A percentile compares a stretch with the other conserved stretches of the same genome.
These are phyloP conservation scores for Beris chalybata DNA, from an alignment of 2,888 invertebrate species.

Conservation along the genomic window DNA sequence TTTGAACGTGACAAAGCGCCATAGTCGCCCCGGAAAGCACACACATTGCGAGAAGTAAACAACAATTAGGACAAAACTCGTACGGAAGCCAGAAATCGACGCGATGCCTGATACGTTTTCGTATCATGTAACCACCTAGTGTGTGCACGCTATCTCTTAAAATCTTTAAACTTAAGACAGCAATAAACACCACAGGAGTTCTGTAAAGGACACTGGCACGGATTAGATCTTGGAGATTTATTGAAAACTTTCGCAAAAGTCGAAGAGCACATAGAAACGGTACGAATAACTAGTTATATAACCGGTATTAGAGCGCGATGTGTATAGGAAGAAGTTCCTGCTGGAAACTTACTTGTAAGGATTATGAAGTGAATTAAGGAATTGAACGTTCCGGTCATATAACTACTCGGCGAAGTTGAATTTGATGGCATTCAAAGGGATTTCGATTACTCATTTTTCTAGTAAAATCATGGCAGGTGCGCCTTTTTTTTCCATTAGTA, in stretches of 20 bases:
- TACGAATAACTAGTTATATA: background rate
- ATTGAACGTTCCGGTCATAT: constrained; percentile 1
- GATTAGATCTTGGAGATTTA: constrained; percentile 4
- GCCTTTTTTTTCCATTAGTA: no score
- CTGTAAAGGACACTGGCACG: constrained; percentile 2
- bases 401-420: no score
- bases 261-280: background rate
- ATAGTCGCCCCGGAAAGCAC: constrained; percentile 31
- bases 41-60: constrained; percentile 32
- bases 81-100: constrained; percentile 18
- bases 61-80: constrained; percentile 31
- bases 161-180: constrained; percentile 11
- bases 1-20: constrained; percentile 33
- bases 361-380: constrained; percentile 22
- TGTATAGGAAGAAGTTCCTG: constrained; percentile 5
- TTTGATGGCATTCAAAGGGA: no score
- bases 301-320: background rate
- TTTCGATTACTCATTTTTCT: no score
- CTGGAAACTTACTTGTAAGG: constrained; percentile 4
- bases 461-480: no score
- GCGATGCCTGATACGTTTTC: background rate
- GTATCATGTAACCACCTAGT: background rate
- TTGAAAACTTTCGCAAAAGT: background rate
- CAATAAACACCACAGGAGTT: constrained; percentile 8
- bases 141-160: background rate